Conservation (phyloP, 2,797 vertebrate genomes). For the Hirundo rustica region DNA sequence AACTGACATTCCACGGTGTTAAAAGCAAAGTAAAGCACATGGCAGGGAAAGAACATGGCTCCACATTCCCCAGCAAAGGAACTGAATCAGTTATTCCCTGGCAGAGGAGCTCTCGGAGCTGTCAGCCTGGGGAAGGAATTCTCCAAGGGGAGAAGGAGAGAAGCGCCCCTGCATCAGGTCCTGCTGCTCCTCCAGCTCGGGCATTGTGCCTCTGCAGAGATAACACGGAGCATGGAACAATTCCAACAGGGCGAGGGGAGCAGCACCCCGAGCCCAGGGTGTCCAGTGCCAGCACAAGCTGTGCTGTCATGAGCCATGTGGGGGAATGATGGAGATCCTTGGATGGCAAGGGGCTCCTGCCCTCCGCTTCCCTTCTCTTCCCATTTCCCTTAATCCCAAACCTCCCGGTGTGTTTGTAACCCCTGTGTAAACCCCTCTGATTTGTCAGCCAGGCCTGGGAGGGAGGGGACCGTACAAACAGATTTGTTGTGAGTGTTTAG, state of each 20-base stretch:
- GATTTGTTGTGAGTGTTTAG: neutral
- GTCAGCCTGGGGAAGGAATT: neutral
- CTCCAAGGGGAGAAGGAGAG: neutral
- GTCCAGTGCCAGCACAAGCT: neutral
- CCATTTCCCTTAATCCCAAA: neutral
- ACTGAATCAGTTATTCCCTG: neutral
- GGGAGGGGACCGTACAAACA: neutral
- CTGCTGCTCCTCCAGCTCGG: neutral
- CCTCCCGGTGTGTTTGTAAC: neutral
- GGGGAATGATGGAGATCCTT: neutral
- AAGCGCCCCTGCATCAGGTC: neutral
- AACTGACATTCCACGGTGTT: neutral
- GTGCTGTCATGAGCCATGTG: accelerated
- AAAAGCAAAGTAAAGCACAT: neutral
- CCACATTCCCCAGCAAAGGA: neutral
- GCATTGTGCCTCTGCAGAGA: neutral
- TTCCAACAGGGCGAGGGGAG: neutral
- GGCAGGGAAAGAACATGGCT: neutral
- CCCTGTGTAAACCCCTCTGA: neutral
- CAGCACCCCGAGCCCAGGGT: neutral
- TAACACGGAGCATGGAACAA: neutral
- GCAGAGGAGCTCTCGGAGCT: neutral
- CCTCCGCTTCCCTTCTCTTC: neutral
- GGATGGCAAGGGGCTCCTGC: neutral
- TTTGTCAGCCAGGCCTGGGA: neutral